These are phyloP conservation scores for Campylorhamphus procurvoides DNA, from an alignment of 2,113 vertebrate genomes.

Conservation along the genomic window DNA sequence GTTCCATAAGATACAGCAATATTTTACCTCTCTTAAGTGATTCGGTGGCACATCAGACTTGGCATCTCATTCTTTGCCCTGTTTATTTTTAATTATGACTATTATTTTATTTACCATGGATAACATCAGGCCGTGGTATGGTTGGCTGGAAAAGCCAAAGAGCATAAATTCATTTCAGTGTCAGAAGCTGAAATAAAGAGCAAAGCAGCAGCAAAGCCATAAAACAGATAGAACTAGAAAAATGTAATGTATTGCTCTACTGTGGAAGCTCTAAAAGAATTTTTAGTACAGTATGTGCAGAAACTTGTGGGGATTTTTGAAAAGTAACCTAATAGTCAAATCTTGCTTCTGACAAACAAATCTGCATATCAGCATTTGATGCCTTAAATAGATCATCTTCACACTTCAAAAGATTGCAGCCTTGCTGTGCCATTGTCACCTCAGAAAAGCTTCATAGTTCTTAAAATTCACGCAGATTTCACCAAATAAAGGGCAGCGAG, in stretches of 20 bases:
- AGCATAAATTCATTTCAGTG: neutral
- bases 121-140: neutral
- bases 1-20: slow-evolving; percentile 13
- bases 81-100: slow-evolving; percentile 64
- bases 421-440: neutral
- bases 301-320: neutral
- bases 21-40: slow-evolving; percentile 50
- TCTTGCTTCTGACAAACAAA: neutral
- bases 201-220: neutral
- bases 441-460: neutral
- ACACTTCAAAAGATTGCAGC: neutral
- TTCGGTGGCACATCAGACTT: neutral
- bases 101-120: slow-evolving; percentile 28
- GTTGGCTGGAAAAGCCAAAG: slow-evolving; percentile 12
- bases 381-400: neutral
- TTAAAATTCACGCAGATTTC: neutral
- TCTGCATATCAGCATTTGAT: neutral
- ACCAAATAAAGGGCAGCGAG: neutral
- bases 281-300: neutral
- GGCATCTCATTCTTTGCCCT: slow-evolving; percentile 10
- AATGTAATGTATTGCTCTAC: neutral
- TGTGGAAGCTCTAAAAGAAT: neutral
- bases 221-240: neutral
- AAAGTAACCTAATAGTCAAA: neutral
- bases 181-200: slow-evolving; percentile 8